phyloP scores from a whole-genome alignment of 2,113 vertebrate genomes.

The Pluvianellus socialis region DNA sequence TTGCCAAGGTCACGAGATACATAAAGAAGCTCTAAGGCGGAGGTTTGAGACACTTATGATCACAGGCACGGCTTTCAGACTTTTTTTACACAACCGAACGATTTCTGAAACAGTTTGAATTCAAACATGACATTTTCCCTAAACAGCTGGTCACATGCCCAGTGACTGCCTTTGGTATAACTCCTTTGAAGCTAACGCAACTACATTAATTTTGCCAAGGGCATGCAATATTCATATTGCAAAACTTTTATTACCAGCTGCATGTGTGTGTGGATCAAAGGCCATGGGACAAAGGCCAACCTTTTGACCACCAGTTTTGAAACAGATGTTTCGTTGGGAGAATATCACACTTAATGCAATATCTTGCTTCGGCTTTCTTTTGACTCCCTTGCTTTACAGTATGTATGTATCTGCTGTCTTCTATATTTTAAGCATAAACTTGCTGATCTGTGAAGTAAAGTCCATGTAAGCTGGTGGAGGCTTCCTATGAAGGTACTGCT shows the following conservation, averaged over 20 bases:
- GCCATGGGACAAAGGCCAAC: not conserved
- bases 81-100: not conserved
- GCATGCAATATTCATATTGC: not conserved
- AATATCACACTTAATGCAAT: not conserved
- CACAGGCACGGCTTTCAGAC: not conserved
- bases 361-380: not conserved
- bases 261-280: not conserved
- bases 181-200: not conserved
- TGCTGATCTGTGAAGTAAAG: not conserved
- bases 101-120: not conserved
- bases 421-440: not conserved
- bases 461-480: not conserved
- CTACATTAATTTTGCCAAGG: not conserved
- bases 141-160: not conserved
- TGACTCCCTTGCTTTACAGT: not conserved
- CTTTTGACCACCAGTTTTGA: not conserved
- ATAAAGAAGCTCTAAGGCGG: not conserved
- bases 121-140: not conserved
- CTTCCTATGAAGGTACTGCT: not conserved
- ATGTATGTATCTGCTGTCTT: fast-evolving
- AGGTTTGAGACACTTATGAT: not conserved
- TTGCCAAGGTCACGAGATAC: not conserved
- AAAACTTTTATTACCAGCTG: constrained; percentile 8
- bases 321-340: not conserved
- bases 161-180: not conserved